phyloP scores from a whole-genome alignment of 2,888 invertebrate species.

The Metallyticus violacea region DNA sequence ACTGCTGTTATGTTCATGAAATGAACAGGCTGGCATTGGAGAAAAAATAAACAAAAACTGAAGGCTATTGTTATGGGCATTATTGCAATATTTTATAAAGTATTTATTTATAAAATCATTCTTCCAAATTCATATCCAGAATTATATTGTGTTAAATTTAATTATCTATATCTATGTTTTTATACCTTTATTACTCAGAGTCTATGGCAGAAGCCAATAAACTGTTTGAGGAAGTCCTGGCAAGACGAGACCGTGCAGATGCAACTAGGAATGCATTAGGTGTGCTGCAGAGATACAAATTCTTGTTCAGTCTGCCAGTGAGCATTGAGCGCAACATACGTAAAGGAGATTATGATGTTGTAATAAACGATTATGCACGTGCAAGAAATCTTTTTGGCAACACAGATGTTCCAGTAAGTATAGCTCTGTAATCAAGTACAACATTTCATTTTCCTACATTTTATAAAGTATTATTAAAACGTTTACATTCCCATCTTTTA shows the following conservation, averaged over 20 bases:
- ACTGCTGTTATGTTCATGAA: too few relatives aligned
- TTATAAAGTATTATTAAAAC: too few relatives aligned
- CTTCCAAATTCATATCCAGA: too few relatives aligned
- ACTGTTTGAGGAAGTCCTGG: conserved; percentile 87
- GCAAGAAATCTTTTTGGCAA: conserved; percentile 94
- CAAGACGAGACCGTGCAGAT: conserved; percentile 91
- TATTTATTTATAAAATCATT: too few relatives aligned
- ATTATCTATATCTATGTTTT: background rate
- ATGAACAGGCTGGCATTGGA: too few relatives aligned
- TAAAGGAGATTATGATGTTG: conserved; percentile 93
- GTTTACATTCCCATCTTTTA: too few relatives aligned
- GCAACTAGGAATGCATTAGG: conserved; percentile 92
- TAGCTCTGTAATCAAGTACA: background rate
- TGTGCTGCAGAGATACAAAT: conserved; percentile 88
- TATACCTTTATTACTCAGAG: conserved; percentile 52
- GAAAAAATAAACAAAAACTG: too few relatives aligned
- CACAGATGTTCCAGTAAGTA: conserved; percentile 75
- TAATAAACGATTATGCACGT: conserved; percentile 95
- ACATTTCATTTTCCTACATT: background rate
- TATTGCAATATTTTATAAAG: too few relatives aligned
- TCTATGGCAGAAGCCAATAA: conserved; percentile 89
- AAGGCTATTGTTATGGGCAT: too few relatives aligned
- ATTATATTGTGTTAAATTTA: background rate
- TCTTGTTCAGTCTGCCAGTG: conserved; percentile 92
- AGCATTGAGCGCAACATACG: conserved; percentile 91